These are phyloP conservation scores for Patella caerulea DNA, from an alignment of 2,888 invertebrate genomes.

Conservation along the genomic window DNA sequence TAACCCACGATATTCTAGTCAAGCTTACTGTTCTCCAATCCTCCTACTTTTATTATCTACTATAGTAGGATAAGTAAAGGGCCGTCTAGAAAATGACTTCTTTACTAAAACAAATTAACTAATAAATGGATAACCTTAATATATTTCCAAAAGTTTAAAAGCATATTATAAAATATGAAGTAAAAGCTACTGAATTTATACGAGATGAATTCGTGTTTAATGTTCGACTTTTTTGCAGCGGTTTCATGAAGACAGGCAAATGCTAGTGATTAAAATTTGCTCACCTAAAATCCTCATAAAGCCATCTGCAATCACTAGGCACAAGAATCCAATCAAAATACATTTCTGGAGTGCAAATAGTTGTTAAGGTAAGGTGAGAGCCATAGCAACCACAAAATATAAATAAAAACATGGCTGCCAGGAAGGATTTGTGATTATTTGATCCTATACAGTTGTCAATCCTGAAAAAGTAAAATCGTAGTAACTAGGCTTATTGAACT, in stretches of 20 bases:
- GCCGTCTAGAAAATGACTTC: too few relatives aligned
- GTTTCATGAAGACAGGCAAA: too few relatives aligned
- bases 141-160: too few relatives aligned
- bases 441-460: slow-evolving; percentile 70
- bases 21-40: too few relatives aligned
- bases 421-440: slow-evolving; percentile 68
- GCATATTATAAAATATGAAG: too few relatives aligned
- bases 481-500: background rate
- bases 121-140: too few relatives aligned
- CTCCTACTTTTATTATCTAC: too few relatives aligned
- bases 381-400: slow-evolving; percentile 75
- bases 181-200: background rate
- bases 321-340: slow-evolving; percentile 80
- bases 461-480: slow-evolving; percentile 46
- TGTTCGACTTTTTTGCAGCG: background rate
- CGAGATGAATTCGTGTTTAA: background rate
- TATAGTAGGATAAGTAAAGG: too few relatives aligned
- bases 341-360: slow-evolving; percentile 87
- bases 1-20: too few relatives aligned
- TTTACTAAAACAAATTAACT: too few relatives aligned
- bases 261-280: slow-evolving; percentile 28
- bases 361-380: slow-evolving; percentile 85
- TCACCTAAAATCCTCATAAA: slow-evolving; percentile 81
- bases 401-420: slow-evolving; percentile 66
- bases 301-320: slow-evolving; percentile 88